Percentiles rank a stretch among this genome's conserved stretches.
Conservation (phyloP, 2,888 invertebrate species). For the Lamproptera curius region DNA sequence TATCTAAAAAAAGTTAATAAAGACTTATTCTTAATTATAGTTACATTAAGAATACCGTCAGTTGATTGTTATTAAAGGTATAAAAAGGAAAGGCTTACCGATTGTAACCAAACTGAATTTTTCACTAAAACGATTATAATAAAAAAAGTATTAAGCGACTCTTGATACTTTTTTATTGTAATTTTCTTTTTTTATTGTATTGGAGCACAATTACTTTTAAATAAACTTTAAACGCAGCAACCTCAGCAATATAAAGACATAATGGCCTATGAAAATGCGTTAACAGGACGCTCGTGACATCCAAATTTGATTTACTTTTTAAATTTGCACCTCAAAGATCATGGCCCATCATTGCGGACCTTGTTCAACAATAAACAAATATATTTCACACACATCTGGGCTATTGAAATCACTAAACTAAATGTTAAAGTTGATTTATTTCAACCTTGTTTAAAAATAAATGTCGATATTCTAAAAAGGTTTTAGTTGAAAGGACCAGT, state of each 20-base stretch:
- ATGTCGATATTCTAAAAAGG: constrained; percentile 2
- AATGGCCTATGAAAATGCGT: constrained; percentile 13
- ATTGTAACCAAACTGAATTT: no score
- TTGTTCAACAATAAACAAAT: constrained; percentile 25
- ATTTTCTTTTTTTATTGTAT: no score
- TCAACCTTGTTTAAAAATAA: constrained; percentile 20
- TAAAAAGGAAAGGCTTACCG: no score
- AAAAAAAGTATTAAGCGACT: no score
- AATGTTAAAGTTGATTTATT: constrained; percentile 19
- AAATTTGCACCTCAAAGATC: constrained; percentile 26
- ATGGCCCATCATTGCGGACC: constrained; percentile 29
- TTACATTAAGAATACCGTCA: no score
- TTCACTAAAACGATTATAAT: no score
- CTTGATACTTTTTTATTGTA: no score
- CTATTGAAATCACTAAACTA: constrained; percentile 19
- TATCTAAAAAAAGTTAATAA: no score
- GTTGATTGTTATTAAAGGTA: no score
- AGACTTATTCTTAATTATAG: no score
- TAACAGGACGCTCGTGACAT: constrained; percentile 35
- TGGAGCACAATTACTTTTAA: no score
- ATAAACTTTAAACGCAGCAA: neutral
- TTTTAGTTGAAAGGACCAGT: neutral
- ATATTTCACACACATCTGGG: constrained; percentile 24
- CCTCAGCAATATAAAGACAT: neutral
- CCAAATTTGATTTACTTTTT: constrained; percentile 31